Percentiles rank a stretch among this genome's conserved stretches.
These are phyloP conservation scores for Platorchestia sp. DNA, from an alignment of 1,140 invertebrate genomes.

Conservation along the genomic window DNA sequence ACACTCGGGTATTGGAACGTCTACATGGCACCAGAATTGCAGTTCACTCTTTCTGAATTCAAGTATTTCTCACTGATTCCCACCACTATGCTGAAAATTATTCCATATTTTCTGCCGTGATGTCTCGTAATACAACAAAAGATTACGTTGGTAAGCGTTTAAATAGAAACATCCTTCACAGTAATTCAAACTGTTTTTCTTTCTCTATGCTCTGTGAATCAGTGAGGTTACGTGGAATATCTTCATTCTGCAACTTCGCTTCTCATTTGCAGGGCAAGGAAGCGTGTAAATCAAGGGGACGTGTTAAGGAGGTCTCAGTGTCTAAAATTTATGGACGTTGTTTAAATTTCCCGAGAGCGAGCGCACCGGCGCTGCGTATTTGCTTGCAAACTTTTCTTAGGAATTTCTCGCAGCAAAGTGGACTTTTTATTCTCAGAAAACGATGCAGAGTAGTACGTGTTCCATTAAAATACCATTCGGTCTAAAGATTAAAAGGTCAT, in stretches of 20 bases:
- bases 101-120: neutral
- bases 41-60: too few relatives aligned
- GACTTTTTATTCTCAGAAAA: neutral
- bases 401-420: neutral
- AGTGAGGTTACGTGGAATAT: neutral
- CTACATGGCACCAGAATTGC: too few relatives aligned
- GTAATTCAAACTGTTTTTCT: neutral
- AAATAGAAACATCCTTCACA: neutral
- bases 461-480: neutral
- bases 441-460: neutral
- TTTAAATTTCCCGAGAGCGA: slow-evolving; percentile 36
- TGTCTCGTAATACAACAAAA: neutral
- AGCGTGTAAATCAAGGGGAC: neutral
- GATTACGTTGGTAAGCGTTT: neutral
- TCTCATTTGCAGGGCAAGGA: neutral
- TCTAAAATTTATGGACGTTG: neutral
- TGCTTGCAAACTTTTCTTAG: neutral
- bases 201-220: neutral
- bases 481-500: slow-evolving; percentile 7
- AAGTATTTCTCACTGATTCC: too few relatives aligned
- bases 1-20: too few relatives aligned
- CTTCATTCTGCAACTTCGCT: neutral
- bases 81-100: neutral
- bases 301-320: neutral
- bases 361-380: neutral